Base-by-base conservation (phyloP, 2,888 invertebrate genomes). In the Deroplatys truncata region DNA sequence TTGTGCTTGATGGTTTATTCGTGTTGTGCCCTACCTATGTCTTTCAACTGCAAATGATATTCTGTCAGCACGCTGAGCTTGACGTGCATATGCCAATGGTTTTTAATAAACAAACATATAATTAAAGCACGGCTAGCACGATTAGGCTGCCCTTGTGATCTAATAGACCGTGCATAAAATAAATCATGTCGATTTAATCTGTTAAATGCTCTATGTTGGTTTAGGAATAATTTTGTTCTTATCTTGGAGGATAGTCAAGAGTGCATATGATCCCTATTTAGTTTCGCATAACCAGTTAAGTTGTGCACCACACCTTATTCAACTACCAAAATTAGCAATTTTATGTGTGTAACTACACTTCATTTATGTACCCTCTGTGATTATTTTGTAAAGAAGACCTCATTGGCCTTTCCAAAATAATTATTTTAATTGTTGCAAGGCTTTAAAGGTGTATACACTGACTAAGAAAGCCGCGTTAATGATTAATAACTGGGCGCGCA, bases 121-220 rank as follows among this genome's bases (percentile, higher is more conserved):
- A 86, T 82, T 82, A 87, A 83, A 87, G 31, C 87, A 87, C 87
- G 82, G 87, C 87, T 87, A 31, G 20, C 28, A 83, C 43, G 87
- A 87, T 28, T 83, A 83, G 25, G 5, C 28, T 25, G 20, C 9
- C 82, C 25, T 83, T 9, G 43, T 87, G 87, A 87, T 87, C 87
- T 87, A 83, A 83, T 28, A 87, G 87, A 87, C 87, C 87, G 87
- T 87, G 87, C 31, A 31, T 29, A 86, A 72, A 72, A 72, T 25
- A 72, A 72, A 72, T 20, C 20, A 72, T 72, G 56, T 25, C 56
- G 56, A 20, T 72, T 72, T 25, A 7, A 72, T 20, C 56, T 20
- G 20, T 20, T 25, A 20, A 72, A 72, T 72, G 25, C 25, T 72
- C 20, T 20, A 56, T 56, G 56, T 56, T 56, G 2, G 0, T 72